Base-by-base conservation (phyloP, 2,113 vertebrate genomes). In the Epinephelus moara region DNA sequence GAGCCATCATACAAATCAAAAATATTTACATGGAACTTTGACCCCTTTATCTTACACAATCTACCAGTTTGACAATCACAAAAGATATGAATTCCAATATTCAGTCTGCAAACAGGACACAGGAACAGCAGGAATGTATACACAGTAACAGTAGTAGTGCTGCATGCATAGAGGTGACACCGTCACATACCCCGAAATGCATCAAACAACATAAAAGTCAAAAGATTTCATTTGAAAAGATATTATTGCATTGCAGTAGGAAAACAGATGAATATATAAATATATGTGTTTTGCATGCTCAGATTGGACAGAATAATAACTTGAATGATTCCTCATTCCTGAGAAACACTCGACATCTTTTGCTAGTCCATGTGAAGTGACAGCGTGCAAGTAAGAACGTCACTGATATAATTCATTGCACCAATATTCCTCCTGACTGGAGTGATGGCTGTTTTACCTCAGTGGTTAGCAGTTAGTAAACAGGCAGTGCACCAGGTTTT, bases 141-240 rank as follows among this genome's bases (percentile, higher is more conserved):
- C 69, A 70, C 19, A 40, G 68, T 37, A 87, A 82, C 63, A 86
- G 74, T 37, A 86, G 74, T 37, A 86, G 71, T 33, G 78, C 67
- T 78, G 59, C 93, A 94, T 93, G 94, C 90, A 89, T 69, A 84
- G 82, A 81, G 27, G 77, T 76, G 75, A 86, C 75, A 84, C 42
- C 13, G 69, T 79, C 82, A 71, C 82, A 81, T 60, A 66, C 40
- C 82, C 80, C 12, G 17, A 53, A 59, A 45, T 64, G 76, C 70
- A 70, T 71, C 45, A 49, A 81, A 82, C 37, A 75, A 80, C 57
- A 70, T 27, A 75, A 67, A 77, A 85, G 66, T 84, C 60, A 87
- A 80, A 81, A 75, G 49, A 71, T 68, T 87, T 55, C 75, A 80
- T 80, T 86, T 70, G 25, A 78, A 79, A 80, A 64, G 33, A 60